These are phyloP conservation scores for Pseudorasbora parva DNA, from an alignment of 2,113 vertebrate species.

Conservation along the genomic window DNA sequence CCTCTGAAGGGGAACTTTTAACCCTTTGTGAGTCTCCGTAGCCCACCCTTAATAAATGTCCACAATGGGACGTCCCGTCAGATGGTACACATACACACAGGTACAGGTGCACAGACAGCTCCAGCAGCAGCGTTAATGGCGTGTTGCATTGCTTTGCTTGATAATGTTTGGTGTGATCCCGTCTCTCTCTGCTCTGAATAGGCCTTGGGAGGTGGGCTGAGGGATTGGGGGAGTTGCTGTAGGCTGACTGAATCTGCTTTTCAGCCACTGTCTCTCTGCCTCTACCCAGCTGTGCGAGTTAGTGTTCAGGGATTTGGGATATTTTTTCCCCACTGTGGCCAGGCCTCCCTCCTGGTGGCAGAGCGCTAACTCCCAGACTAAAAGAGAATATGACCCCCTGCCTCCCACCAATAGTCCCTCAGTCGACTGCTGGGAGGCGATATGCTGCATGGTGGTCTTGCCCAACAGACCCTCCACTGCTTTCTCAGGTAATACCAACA, in stretches of 20 bases:
- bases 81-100: not conserved
- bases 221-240: slow-evolving; percentile 47
- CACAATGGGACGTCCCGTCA: slow-evolving; percentile 5
- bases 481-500: slow-evolving; percentile 59
- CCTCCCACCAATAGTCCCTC: slow-evolving; percentile 45
- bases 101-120: slow-evolving; percentile 13
- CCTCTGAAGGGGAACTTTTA: slow-evolving; percentile 71
- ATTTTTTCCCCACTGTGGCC: slow-evolving; percentile 59
- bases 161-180: slow-evolving; percentile 3
- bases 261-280: slow-evolving; percentile 57
- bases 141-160: not conserved
- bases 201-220: slow-evolving; percentile 48
- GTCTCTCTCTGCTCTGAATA: slow-evolving; percentile 45
- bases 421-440: slow-evolving; percentile 51
- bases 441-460: slow-evolving; percentile 58
- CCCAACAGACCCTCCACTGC: slow-evolving; percentile 51
- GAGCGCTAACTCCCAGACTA: slow-evolving; percentile 56
- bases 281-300: slow-evolving; percentile 61
- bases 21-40: slow-evolving; percentile 70
- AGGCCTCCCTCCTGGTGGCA: slow-evolving; percentile 54
- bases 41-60: not conserved
- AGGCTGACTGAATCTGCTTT: slow-evolving; percentile 56
- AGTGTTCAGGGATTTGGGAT: slow-evolving; percentile 59
- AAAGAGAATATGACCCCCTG: slow-evolving; percentile 57
- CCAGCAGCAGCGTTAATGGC: not conserved